Percentiles rank a stretch among this genome's conserved stretches.
These are phyloP conservation scores for Drosophila lini DNA, from an alignment of 1,140 invertebrate species.

Conservation along the genomic window DNA sequence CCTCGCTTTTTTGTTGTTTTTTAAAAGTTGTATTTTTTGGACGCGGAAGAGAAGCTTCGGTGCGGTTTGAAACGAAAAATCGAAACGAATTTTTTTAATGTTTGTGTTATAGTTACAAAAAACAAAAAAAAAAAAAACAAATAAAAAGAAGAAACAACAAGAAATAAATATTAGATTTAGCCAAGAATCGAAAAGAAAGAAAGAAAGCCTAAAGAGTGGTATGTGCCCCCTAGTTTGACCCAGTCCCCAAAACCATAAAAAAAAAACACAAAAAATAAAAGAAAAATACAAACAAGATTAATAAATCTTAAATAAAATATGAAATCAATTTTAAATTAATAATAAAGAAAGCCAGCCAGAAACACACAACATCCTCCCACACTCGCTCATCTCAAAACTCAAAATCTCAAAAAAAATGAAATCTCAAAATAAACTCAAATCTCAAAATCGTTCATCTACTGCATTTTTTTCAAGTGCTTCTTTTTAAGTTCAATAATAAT, in stretches of 20 bases:
- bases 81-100: conserved; percentile 9
- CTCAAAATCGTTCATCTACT: conserved; percentile 18
- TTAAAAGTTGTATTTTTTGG: not conserved
- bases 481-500: conserved; percentile 18
- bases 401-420: not conserved
- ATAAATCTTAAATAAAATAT: not conserved
- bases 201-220: conserved; percentile 39
- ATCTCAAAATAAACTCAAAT: not conserved
- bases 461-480: conserved; percentile 34
- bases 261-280: not conserved
- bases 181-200: conserved; percentile 21
- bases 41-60: conserved; percentile 11
- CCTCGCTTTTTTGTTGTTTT: conserved; percentile 32
- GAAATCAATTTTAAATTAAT: not conserved
- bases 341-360: not conserved
- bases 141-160: not conserved
- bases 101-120: conserved; percentile 10
- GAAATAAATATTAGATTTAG: conserved; percentile 24
- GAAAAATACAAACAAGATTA: not conserved
- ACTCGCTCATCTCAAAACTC: conserved; percentile 7
- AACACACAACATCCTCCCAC: conserved; percentile 3
- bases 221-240: conserved; percentile 41
- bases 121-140: not conserved
- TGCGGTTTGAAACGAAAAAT: conserved; percentile 8
- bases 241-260: conserved; percentile 20